Conservation (phyloP, 2,113 vertebrate genomes). For the Bambusicola thoracicus region DNA sequence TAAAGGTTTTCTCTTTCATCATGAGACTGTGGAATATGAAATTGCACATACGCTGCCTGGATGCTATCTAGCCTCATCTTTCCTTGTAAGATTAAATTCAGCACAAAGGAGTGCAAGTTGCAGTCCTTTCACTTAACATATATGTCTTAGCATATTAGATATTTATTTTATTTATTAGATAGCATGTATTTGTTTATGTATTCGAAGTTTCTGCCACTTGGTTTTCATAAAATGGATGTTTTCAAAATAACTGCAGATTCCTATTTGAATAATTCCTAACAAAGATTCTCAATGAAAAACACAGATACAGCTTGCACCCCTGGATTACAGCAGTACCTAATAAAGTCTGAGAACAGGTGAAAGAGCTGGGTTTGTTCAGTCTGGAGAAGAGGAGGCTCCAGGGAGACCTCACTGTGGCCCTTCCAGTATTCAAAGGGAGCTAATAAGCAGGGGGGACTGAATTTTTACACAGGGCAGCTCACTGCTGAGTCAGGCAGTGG, state of each 20-base stretch:
- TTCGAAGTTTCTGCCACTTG: not conserved
- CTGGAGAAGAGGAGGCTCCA: too few relatives aligned
- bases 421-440: too few relatives aligned
- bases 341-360: not conserved
- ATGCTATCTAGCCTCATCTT: constrained; percentile 36
- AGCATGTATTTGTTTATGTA: not conserved
- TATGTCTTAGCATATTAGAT: not conserved
- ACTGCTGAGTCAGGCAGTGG: not conserved
- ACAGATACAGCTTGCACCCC: not conserved
- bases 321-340: not conserved
- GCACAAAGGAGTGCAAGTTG: constrained; percentile 15
- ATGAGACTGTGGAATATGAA: not conserved
- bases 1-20: not conserved
- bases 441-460: too few relatives aligned
- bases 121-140: not conserved
- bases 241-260: not conserved
- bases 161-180: constrained; percentile 25
- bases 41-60: not conserved
- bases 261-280: constrained; percentile 3
- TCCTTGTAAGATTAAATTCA: constrained; percentile 14
- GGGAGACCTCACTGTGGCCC: too few relatives aligned
- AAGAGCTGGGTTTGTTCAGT: not conserved
- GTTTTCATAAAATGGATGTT: constrained; percentile 2
- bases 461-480: not conserved
- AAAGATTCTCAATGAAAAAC: not conserved